A percentile compares a stretch with the other conserved stretches of the same genome.
These are phyloP conservation scores for Argyresthia albistria DNA, from an alignment of 2,888 invertebrate species.

Conservation along the genomic window DNA sequence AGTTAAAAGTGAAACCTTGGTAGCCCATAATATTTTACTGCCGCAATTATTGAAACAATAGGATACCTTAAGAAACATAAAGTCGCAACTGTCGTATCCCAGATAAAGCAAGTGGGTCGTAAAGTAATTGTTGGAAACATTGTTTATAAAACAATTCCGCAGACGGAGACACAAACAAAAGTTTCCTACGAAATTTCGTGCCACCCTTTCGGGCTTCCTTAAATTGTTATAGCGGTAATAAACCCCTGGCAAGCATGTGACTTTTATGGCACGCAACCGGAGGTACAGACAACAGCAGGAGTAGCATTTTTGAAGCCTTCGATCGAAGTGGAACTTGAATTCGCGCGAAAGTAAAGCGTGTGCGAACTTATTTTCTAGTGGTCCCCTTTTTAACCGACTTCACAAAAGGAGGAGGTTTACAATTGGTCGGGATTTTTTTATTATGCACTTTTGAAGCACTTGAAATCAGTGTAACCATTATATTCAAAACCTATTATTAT, in stretches of 20 bases:
- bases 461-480: too few species aligned
- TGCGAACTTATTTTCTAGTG: too few species aligned
- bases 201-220: slow-evolving; percentile 66
- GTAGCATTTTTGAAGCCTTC: too few species aligned
- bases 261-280: slow-evolving; percentile 42
- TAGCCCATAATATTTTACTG: background rate
- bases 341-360: too few species aligned
- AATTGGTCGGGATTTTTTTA: too few species aligned
- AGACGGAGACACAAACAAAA: slow-evolving; percentile 56
- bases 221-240: slow-evolving; percentile 68
- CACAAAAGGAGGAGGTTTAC: too few species aligned
- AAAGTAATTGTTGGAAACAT: slow-evolving; percentile 65
- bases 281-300: too few species aligned
- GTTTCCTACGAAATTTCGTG: slow-evolving; percentile 56
- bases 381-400: too few species aligned
- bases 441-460: too few species aligned
- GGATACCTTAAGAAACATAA: background rate
- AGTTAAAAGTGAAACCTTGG: slow-evolving; percentile 1
- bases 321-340: too few species aligned
- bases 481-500: too few species aligned
- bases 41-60: background rate
- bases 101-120: slow-evolving; percentile 60
- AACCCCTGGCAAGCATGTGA: slow-evolving; percentile 60
- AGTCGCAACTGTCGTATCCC: slow-evolving; percentile 11
- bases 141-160: slow-evolving; percentile 67